Evolutionary conservation across 2,113 vertebrate species (phyloP).

Genomic region (Alaudala cheleensis): DNA sequence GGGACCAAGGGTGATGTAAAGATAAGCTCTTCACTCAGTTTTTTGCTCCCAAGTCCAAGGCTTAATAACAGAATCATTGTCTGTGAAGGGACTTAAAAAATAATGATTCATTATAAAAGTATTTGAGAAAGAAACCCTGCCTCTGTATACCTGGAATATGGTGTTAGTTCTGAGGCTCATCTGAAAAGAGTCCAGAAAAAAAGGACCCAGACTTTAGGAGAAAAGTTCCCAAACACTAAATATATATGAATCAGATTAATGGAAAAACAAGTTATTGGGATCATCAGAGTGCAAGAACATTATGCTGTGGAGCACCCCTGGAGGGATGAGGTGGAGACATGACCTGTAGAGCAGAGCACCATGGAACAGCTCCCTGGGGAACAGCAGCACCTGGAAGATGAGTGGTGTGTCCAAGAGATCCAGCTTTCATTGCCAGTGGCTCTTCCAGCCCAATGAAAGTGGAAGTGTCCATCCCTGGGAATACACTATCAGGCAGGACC

Average conservation of each 20-base stretch:
- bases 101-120: background rate
- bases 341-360: background rate
- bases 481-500: background rate
- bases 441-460: background rate
- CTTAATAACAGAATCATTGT: conserved; percentile 11
- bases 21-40: conserved; percentile 29
- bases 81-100: background rate
- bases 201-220: background rate
- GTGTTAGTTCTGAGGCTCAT: background rate
- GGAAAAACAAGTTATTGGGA: background rate
- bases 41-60: background rate
- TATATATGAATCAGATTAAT: background rate
- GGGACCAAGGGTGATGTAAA: background rate
- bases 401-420: background rate
- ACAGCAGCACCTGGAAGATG: background rate
- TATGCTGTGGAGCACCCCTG: background rate
- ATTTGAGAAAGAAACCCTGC: background rate
- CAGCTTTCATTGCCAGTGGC: background rate
- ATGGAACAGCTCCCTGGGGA: background rate
- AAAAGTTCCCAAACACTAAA: background rate
- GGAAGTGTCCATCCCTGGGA: accelerated
- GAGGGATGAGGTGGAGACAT: background rate
- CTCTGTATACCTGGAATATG: background rate
- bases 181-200: background rate
- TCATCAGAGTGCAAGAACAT: background rate